Percentiles rank a stretch among this genome's conserved stretches.
These are phyloP conservation scores for Epinotia bilunana DNA, from an alignment of 2,888 invertebrate genomes.

Conservation along the genomic window DNA sequence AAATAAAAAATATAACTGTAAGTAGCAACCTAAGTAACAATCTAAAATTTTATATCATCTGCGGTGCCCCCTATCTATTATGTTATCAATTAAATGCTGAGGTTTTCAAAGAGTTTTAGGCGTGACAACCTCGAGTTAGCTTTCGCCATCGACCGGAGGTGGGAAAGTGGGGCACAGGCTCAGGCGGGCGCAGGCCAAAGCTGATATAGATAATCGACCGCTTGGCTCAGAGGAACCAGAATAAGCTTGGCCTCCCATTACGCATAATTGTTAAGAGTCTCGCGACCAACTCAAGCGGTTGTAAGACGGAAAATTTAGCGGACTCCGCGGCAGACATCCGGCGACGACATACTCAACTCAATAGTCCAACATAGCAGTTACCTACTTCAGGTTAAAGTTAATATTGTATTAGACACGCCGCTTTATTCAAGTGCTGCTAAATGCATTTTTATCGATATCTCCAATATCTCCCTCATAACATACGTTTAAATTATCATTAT, in stretches of 20 bases:
- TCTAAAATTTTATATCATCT: too few relatives aligned
- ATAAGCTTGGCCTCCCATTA: background rate
- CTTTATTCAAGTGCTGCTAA: too few relatives aligned
- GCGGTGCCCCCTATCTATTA: too few relatives aligned
- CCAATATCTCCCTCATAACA: too few relatives aligned
- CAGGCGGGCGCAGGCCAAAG: conserved; percentile 36
- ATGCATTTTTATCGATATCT: too few relatives aligned
- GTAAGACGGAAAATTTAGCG: background rate
- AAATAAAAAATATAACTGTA: too few relatives aligned
- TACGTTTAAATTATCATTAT: too few relatives aligned
- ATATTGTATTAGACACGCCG: too few relatives aligned
- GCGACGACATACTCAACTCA: conserved; percentile 20
- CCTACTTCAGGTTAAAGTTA: background rate
- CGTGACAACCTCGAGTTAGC: conserved; percentile 52
- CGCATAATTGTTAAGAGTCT: background rate
- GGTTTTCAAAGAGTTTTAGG: conserved; percentile 16
- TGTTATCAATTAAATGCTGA: background rate
- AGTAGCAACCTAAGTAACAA: too few relatives aligned
- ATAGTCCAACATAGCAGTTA: background rate
- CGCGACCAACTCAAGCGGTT: background rate
- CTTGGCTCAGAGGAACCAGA: background rate
- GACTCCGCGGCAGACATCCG: conserved; percentile 4
- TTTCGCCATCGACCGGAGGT: conserved; percentile 55
- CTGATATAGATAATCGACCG: background rate
- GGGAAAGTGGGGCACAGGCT: conserved; percentile 58